Conservation (phyloP, 2,888 invertebrate genomes). For the Lepas anatifera region DNA sequence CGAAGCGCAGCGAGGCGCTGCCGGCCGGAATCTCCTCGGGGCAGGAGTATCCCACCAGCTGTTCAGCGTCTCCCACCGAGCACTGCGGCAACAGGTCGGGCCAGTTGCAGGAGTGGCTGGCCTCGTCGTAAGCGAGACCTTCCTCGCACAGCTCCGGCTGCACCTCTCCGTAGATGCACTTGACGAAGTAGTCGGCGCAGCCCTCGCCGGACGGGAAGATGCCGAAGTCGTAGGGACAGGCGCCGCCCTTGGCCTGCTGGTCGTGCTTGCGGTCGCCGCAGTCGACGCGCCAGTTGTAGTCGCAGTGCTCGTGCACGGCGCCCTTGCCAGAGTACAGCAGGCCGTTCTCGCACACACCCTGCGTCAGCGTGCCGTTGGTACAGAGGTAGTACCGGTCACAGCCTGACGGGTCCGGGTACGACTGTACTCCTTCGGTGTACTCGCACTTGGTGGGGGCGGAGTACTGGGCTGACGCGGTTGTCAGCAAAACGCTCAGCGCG, state of each 20-base stretch:
- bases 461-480: too few species aligned
- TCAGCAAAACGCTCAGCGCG: too few species aligned
- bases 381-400: too few species aligned
- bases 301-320: too few species aligned
- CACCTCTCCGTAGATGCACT: constrained; percentile 71
- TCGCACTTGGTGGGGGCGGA: too few species aligned
- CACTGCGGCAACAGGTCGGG: constrained; percentile 61
- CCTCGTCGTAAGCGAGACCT: constrained; percentile 76
- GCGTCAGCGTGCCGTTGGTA: too few species aligned
- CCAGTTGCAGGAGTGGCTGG: constrained; percentile 84
- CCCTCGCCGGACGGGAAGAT: constrained; percentile 58
- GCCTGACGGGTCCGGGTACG: too few species aligned
- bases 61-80: constrained; percentile 30
- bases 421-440: too few species aligned
- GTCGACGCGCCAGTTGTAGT: too few species aligned
- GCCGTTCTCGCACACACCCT: too few species aligned
- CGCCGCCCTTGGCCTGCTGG: constrained; percentile 38
- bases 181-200: constrained; percentile 74
- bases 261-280: too few species aligned
- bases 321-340: too few species aligned
- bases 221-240: constrained; percentile 69
- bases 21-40: constrained; percentile 70
- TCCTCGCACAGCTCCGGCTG: constrained; percentile 69
- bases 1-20: constrained; percentile 72
- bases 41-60: constrained; percentile 83